Percentiles rank a stretch among this genome's conserved stretches.
Evolutionary conservation across 2,888 invertebrate species (phyloP).

Genomic region (Trissolcus brochymenae): DNA sequence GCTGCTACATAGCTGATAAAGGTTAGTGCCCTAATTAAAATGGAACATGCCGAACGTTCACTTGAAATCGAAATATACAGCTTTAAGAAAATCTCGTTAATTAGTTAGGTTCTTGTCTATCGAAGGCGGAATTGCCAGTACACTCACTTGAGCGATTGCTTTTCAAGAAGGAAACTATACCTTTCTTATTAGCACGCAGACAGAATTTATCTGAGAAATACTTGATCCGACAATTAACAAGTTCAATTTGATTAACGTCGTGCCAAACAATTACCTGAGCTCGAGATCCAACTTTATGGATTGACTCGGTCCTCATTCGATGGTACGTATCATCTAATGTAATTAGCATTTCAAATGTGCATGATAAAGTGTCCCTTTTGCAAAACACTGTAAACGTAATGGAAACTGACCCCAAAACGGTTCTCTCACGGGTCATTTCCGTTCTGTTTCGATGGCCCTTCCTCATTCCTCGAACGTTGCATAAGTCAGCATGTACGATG

Average conservation of each 20-base stretch:
- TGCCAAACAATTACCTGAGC: not conserved
- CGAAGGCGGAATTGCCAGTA: conserved; percentile 4
- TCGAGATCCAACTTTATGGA: not conserved
- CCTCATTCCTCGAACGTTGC: conserved; percentile 27
- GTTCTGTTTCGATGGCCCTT: conserved; percentile 43
- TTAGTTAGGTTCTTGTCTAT: conserved; percentile 12
- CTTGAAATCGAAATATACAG: conserved; percentile 4
- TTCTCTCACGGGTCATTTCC: conserved; percentile 50
- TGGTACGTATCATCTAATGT: not conserved
- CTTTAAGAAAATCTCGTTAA: conserved; percentile 12
- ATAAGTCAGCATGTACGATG: conserved; percentile 49
- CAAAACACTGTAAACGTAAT: conserved; percentile 16
- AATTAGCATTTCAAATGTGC: conserved; percentile 4
- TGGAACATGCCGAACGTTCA: not conserved
- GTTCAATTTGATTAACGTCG: conserved; percentile 19
- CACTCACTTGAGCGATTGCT: conserved; percentile 15
- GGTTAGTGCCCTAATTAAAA: not conserved
- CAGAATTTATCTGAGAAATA: conserved; percentile 2
- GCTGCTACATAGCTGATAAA: no score
- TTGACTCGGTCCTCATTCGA: not conserved
- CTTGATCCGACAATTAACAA: conserved; percentile 24
- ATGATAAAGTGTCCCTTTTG: conserved; percentile 8
- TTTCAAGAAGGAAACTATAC: conserved; percentile 14
- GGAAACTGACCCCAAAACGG: conserved; percentile 33
- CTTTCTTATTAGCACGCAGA: conserved; percentile 22